Conservation (phyloP, 2,888 invertebrate genomes). For the Netelia melanura region DNA sequence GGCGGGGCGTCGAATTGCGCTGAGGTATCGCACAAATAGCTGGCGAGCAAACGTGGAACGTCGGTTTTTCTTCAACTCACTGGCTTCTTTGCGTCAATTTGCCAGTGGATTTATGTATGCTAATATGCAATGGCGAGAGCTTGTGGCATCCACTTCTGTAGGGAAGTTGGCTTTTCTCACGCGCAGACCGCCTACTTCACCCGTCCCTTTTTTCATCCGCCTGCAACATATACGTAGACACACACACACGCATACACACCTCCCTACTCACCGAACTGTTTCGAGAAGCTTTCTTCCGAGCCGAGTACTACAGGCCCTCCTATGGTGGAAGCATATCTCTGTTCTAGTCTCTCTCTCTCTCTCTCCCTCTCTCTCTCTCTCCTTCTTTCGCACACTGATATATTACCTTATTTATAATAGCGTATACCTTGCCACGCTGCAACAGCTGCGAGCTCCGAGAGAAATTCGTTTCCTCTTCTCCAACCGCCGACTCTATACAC, state of each 20-base stretch:
- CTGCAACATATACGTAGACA: background rate
- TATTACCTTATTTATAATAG: constrained; percentile 64
- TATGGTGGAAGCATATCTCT: background rate
- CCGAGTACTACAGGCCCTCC: background rate
- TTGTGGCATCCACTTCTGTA: constrained; percentile 29
- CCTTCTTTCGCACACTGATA: constrained; percentile 35
- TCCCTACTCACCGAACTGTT: background rate
- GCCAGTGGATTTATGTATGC: constrained; percentile 60
- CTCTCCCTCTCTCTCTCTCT: background rate
- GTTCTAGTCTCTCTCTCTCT: background rate
- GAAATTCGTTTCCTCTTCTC: constrained; percentile 58
- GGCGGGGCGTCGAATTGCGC: background rate
- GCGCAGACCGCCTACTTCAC: constrained; percentile 20
- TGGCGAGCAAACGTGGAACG: background rate
- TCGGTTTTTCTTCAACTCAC: constrained; percentile 16
- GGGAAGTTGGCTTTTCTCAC: constrained; percentile 45
- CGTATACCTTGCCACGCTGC: constrained; percentile 39
- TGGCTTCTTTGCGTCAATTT: constrained; percentile 61
- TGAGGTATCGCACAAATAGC: constrained; percentile 2
- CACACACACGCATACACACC: background rate
- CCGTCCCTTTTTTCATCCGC: constrained; percentile 33
- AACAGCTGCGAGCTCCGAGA: constrained; percentile 50
- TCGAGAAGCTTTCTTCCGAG: constrained; percentile 10
- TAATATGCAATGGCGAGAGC: constrained; percentile 53
- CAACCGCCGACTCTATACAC: constrained; percentile 15